Base-by-base conservation (phyloP, 2,797 vertebrate genomes). In the Etheostoma nigrum region DNA sequence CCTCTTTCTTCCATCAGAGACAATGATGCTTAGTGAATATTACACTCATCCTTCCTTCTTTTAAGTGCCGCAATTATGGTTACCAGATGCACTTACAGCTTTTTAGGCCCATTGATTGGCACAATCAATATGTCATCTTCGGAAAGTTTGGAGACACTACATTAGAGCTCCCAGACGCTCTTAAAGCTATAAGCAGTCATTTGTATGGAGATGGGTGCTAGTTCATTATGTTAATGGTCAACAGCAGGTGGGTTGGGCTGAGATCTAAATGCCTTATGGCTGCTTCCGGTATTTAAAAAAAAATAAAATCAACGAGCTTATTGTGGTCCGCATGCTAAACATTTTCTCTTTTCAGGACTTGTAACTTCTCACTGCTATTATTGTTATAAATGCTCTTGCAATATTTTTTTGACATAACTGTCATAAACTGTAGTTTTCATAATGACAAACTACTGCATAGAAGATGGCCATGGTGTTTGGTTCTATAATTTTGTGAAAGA, bases 61-160 rank as follows among this genome's bases (percentile, higher is more conserved):
- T 94, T 94, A 95, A 95, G 95, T 94, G 92, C 86, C 84, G 36
- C 89, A 93, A 95, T 96, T 95, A 95, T 73, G 86, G 90, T 90
- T 89, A 91, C 84, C 90, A 93, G 91, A 93, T 90, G 92, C 94
- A 94, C 92, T 95, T 92, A 92, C 86, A 86, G 93, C 91, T 92
- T 94, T 94, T 93, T 88, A 90, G 89, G 80, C 84, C 80, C 93
- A 95, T 95, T 94, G 93, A 95, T 94, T 93, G 91, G 90, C 91
- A 86, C 88, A 90, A 95, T 95, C 95, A 92, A 95, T 96, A 94
- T 76, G 79, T 94, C 93, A 94, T 95, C 86, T 88, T 88, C 58
- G 79, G 84, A 82, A 91, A 91, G 92, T 93, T 93, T 90, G 87
- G 85, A 94, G 92, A 93, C 90, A 87, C 92, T 92, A 89, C 94